Evolutionary conservation across 2,888 invertebrate genomes (phyloP).

Genomic region (Thumatha senex): DNA sequence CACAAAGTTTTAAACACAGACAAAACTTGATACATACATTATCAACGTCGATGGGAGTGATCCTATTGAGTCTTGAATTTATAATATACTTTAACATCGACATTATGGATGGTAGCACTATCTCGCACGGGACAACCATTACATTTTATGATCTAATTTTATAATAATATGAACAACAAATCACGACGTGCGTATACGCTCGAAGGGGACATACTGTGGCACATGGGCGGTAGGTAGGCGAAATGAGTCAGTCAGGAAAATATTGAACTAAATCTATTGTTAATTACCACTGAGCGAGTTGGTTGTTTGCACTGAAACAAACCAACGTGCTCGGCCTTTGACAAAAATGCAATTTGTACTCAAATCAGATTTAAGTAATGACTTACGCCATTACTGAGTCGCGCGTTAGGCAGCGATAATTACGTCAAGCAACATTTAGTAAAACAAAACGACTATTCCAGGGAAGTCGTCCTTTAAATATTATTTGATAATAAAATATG

Average conservation of each 20-base stretch:
- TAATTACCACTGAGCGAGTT: conserved; percentile 61
- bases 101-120: conserved; percentile 50
- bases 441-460: too few species aligned
- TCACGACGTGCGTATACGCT: conserved; percentile 19
- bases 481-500: neutral
- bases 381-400: conserved; percentile 41
- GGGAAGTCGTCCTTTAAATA: neutral
- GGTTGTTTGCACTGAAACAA: conserved; percentile 58
- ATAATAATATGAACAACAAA: conserved; percentile 19
- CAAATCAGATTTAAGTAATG: conserved; percentile 53
- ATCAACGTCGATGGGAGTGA: conserved; percentile 46
- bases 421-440: neutral
- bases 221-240: conserved; percentile 24
- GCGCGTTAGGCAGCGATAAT: conserved; percentile 48
- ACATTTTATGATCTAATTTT: conserved; percentile 39
- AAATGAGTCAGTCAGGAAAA: conserved; percentile 73
- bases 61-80: conserved; percentile 51
- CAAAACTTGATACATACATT: conserved; percentile 45
- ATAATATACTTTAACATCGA: conserved; percentile 53
- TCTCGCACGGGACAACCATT: conserved; percentile 53
- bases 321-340: conserved; percentile 42
- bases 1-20: neutral
- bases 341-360: conserved; percentile 46
- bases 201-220: conserved; percentile 34
- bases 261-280: conserved; percentile 62